A percentile compares a stretch with the other conserved stretches of the same genome.
Conservation (phyloP, 2,797 vertebrate species). For the Apodemus agrarius region DNA sequence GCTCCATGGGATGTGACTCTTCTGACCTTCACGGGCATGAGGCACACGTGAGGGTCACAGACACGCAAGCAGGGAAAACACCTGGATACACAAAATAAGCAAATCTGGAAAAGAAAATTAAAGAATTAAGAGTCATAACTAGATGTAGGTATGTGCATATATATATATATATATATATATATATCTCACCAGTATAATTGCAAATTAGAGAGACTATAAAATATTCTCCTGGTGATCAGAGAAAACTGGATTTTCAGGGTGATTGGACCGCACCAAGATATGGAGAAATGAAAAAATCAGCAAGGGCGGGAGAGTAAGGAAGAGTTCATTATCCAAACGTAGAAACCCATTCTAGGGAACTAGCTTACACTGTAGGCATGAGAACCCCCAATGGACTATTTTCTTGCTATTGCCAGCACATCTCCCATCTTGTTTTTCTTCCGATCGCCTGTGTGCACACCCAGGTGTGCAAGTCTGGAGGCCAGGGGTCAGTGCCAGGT, state of each 20-base stretch:
- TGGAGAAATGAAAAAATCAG: background rate
- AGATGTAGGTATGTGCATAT: background rate
- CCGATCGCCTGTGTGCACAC: background rate
- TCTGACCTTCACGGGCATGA: background rate
- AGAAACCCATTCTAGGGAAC: constrained; percentile 30
- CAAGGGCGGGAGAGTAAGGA: background rate
- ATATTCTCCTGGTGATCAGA: background rate
- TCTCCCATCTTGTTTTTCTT: background rate
- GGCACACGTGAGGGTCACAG: background rate
- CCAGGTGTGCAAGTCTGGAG: background rate
- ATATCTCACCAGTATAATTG: background rate
- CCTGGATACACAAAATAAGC: background rate
- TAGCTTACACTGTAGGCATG: background rate
- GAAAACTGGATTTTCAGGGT: constrained; percentile 28
- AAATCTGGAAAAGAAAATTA: background rate
- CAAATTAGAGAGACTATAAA: background rate
- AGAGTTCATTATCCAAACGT: background rate
- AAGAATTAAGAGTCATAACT: background rate
- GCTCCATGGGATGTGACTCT: background rate
- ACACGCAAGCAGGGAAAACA: background rate
- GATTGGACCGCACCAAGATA: background rate
- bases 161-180: too few species aligned
- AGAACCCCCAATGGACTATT: background rate
- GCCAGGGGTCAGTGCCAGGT: background rate
- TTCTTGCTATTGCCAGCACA: background rate